phyloP scores from a whole-genome alignment of 2,888 invertebrate species.

The Ormyrus pomaceus region DNA sequence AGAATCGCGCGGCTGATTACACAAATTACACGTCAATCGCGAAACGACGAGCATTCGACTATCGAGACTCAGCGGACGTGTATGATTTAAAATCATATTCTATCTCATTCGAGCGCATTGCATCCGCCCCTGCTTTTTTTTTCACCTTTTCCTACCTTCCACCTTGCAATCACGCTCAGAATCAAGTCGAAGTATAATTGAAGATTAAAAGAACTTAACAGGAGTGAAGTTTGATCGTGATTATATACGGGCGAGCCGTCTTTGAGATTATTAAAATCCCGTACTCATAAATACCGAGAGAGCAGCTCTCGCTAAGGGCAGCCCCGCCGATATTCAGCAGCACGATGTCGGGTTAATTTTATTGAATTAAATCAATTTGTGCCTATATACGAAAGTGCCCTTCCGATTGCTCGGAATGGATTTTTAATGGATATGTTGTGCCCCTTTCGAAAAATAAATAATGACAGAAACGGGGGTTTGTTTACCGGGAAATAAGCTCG shows the following conservation, averaged over 20 bases:
- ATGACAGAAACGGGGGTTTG: not conserved
- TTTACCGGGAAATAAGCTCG: no score
- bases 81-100: no score
- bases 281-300: slow-evolving; percentile 13
- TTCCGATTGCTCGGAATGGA: slow-evolving; percentile 5
- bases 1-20: slow-evolving; percentile 2
- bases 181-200: slow-evolving; percentile 25
- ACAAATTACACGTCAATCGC: slow-evolving; percentile 26
- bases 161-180: slow-evolving; percentile 25
- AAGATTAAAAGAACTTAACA: slow-evolving; percentile 41
- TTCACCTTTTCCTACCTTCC: not conserved
- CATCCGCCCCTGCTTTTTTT: slow-evolving; percentile 4
- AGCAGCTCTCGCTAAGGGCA: no score
- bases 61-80: no score
- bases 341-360: slow-evolving; percentile 26
- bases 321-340: not conserved
- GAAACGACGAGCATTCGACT: not conserved
- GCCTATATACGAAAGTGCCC: slow-evolving; percentile 16
- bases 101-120: slow-evolving; percentile 2
- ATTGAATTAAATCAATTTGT: slow-evolving; percentile 45
- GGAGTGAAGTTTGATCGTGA: slow-evolving; percentile 43
- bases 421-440: slow-evolving; percentile 18
- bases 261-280: slow-evolving; percentile 37
- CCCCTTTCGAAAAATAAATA: slow-evolving; percentile 16
- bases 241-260: slow-evolving; percentile 13